phyloP scores from a whole-genome alignment of 2,888 invertebrate genomes.

The Caenorhabditis plicata region DNA sequence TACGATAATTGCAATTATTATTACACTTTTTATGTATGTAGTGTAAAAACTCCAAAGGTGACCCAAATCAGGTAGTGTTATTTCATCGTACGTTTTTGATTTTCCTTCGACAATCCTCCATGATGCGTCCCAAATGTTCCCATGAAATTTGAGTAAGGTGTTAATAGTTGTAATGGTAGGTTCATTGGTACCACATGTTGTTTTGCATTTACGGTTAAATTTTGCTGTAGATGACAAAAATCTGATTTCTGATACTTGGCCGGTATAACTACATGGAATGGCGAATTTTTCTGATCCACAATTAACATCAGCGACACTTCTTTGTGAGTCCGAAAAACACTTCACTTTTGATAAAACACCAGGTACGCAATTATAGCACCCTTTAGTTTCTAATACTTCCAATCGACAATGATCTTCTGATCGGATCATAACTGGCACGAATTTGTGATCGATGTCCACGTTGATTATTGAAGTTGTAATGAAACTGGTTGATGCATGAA shows the following conservation, averaged over 20 bases:
- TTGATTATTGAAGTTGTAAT: not conserved
- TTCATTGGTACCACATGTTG: too few species aligned
- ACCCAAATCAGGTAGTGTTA: too few species aligned
- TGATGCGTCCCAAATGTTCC: too few species aligned
- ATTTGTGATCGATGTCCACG: not conserved
- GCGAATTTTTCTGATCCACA: not conserved
- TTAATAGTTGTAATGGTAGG: too few species aligned
- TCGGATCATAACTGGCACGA: not conserved
- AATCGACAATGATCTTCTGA: not conserved
- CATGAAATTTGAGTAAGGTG: too few species aligned
- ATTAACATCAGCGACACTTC: not conserved
- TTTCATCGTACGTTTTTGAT: too few species aligned
- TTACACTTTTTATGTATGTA: too few species aligned
- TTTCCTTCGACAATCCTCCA: too few species aligned
- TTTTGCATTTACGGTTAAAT: not conserved
- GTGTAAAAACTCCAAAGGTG: too few species aligned
- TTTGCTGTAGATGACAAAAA: not conserved
- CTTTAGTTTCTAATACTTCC: not conserved
- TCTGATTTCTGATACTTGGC: not conserved
- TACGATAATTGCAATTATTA: too few species aligned
- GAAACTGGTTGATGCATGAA: not conserved
- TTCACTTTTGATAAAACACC: not conserved
- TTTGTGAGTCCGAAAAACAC: not conserved
- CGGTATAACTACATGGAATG: not conserved
- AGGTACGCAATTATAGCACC: not conserved